A percentile compares a stretch with the other conserved stretches of the same genome.
Evolutionary conservation across 2,797 vertebrate genomes (phyloP).

Genomic region (Chaetophractus vellerosus): DNA sequence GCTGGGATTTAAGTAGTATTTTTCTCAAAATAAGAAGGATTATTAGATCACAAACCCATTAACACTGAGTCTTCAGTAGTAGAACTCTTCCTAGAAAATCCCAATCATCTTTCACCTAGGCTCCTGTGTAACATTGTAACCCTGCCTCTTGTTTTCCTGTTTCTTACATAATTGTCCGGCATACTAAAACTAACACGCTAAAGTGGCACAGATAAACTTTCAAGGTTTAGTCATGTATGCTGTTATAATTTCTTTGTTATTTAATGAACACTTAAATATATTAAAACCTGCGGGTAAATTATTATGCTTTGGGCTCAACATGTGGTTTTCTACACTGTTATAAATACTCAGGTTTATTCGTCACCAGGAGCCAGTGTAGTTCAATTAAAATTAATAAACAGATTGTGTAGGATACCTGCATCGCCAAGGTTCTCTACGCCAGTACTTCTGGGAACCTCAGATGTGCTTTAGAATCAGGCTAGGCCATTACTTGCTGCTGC

Average conservation of each 20-base stretch:
- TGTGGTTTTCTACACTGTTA: background rate
- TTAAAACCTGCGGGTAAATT: background rate
- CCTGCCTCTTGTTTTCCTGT: background rate
- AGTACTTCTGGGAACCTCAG: background rate
- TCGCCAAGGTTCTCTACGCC: background rate
- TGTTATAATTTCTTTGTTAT: background rate
- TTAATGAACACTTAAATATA: background rate
- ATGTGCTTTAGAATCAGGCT: background rate
- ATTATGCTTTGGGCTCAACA: background rate
- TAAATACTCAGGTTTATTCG: background rate
- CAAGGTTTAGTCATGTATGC: background rate
- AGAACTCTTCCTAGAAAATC: background rate
- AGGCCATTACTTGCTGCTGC: fast-evolving
- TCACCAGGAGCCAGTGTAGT: background rate
- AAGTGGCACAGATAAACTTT: background rate
- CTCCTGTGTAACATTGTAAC: background rate
- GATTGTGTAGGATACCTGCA: background rate
- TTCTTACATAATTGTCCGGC: background rate
- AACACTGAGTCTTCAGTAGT: background rate
- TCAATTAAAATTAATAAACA: conserved; percentile 1
- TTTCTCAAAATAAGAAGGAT: background rate
- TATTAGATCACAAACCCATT: background rate
- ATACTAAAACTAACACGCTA: background rate
- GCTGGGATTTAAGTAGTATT: background rate
- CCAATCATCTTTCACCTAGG: background rate